Evolutionary conservation across 2,113 vertebrate species (phyloP), one percentile per base, ranked within the genome.

Genomic region (Buteo buteo): DNA sequence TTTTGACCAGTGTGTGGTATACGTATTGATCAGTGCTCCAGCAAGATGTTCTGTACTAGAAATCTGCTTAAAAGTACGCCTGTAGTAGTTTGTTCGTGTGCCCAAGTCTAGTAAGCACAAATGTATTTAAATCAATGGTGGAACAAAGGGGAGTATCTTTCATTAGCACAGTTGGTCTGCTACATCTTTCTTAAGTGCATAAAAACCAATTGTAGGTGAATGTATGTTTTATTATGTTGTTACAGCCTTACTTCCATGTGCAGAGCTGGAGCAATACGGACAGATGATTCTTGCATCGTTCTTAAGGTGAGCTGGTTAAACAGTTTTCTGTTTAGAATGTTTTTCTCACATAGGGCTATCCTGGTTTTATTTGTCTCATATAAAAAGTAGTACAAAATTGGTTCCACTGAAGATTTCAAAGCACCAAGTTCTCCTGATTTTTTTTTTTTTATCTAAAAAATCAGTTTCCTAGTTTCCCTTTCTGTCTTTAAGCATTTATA

Each of bases 231-330:
- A 16, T 87, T 79, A 16, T 97, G 77, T 97, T 96, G 66, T 98
- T 98, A 50, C 98, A 99, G 99, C 98, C 98, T 99, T 98, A 99
- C 99, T 76, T 99, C 99, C 96, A 99, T 99, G 99, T 99, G 99
- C 98, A 99, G 99, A 98, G 99, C 99, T 18, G 99, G 99, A 92
- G 99, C 99, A 97, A 99, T 99, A 97, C 98, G 98, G 93, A 99
- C 99, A 34, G 99, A 99, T 8, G 99, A 99, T 97, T 97, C 93
- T 97, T 99, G 98, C 97, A 98, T 99, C 84, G 97, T 99, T 87
- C 98, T 99, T 90, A 99, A 99, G 99, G 99, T 99, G 90, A 94
- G 97, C 82, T 82, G 49, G 15, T 91, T 66, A 38, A 66, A 64
- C n/a, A 71, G 34, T 79, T 61, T 58, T 78, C 42, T 76, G 6